Base-by-base conservation (phyloP, 2,797 vertebrate genomes). In the Telmatherina bonti region DNA sequence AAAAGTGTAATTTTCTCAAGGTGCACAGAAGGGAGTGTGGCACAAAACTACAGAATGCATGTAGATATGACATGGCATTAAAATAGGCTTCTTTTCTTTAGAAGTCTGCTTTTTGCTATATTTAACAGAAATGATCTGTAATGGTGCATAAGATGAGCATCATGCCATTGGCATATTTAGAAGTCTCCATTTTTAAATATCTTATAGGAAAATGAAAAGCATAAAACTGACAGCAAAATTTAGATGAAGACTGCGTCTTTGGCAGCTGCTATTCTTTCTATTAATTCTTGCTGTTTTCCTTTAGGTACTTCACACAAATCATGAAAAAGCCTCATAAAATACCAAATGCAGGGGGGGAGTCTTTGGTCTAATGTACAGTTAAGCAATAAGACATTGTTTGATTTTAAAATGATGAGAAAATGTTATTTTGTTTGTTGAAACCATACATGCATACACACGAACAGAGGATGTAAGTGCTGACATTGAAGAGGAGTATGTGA, bases 211-310 rank as follows among this genome's bases (percentile, higher is more conserved):
- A 54, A 57, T 27, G 10, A 5, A 63, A 64, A 67, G 24, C 15
- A 22, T 11, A 6, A 33, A 29, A 20, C 43, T 3, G 20, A 65
- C 53, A 2, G 31, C 2, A 6, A 22, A 76, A 52, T 59, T 24
- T 2, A 5, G 54, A 36, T 74, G 74, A 56, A 71, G 38, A 61
- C 47, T 9, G 4, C 29, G 26, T 72, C 41, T 73, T 66, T 70
- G 47, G 56, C 61, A 79, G 69, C 74, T 76, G 65, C 58, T 24
- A 1, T 64, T 83, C 31, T n/a, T 81, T 51, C 56, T 66, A 59
- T 77, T 72, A 61, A 74, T 82, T 67, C 41, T 30, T 58, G 61
- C 45, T 67, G 31, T 67, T 70, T 59, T 72, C n/a, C 54, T 69
- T 18, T 62, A 36, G 30, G 9, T 47, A 47, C 36, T 76, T 65